A percentile compares a stretch with the other conserved stretches of the same genome.
Conservation (phyloP, 2,888 invertebrate species). For the Lycia hirtaria region DNA sequence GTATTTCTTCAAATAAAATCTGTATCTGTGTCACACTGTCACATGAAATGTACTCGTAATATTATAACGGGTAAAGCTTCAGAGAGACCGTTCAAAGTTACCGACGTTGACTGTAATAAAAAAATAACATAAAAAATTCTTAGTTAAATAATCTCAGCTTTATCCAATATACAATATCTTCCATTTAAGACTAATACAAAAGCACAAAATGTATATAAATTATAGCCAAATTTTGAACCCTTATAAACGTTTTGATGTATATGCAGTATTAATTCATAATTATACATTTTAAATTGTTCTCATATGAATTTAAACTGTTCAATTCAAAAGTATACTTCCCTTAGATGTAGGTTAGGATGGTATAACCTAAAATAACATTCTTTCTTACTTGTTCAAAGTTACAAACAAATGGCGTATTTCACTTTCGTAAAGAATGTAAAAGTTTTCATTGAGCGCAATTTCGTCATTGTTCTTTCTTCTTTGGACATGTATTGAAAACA, state of each 20-base stretch:
- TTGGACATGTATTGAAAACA: no score
- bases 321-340: slow-evolving; percentile 14
- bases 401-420: no score
- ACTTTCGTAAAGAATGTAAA: no score
- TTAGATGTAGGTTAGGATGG: neutral
- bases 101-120: no score
- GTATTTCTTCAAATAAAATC: no score
- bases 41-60: no score
- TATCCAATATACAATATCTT: slow-evolving; percentile 17
- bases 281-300: slow-evolving; percentile 5
- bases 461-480: no score
- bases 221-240: slow-evolving; percentile 19
- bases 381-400: no score
- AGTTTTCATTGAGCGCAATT: no score
- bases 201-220: slow-evolving; percentile 14
- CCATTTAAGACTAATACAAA: slow-evolving; percentile 21
- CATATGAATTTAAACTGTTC: slow-evolving; percentile 8
- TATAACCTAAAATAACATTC: neutral
- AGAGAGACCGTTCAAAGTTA: no score
- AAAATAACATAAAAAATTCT: neutral
- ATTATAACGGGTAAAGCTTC: no score
- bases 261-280: slow-evolving; percentile 8
- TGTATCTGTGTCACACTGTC: no score
- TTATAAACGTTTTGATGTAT: slow-evolving; percentile 8
- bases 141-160: neutral